Conservation (phyloP, 2,888 invertebrate species). For the Calameuta filiformis region DNA sequence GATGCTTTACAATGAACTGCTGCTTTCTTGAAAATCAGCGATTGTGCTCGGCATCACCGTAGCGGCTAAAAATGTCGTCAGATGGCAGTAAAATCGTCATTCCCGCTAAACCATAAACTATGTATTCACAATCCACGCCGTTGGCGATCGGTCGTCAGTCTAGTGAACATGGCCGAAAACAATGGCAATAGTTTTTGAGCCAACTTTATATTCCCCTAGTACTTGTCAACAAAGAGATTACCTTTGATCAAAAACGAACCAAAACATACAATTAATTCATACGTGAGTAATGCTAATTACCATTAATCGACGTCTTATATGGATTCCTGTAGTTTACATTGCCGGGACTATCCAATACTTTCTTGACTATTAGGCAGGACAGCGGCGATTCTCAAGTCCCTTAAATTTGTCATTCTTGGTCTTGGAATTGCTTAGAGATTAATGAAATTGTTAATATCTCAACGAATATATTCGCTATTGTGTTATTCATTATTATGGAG, state of each 20-base stretch:
- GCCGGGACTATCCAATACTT: background rate
- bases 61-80: background rate
- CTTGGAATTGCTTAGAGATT: background rate
- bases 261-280: conserved; percentile 23
- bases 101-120: background rate
- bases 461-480: background rate
- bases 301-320: background rate
- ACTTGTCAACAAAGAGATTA: conserved; percentile 55
- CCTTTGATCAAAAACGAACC: conserved; percentile 32
- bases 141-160: conserved; percentile 42
- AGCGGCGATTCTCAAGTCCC: background rate
- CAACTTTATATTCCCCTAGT: conserved; percentile 37
- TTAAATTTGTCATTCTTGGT: background rate
- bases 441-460: conserved; percentile 6
- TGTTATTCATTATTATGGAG: background rate
- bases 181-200: conserved; percentile 54
- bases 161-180: conserved; percentile 59
- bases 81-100: background rate
- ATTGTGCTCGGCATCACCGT: background rate
- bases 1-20: background rate
- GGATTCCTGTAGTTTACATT: background rate
- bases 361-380: background rate
- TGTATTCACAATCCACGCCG: conserved; percentile 4
- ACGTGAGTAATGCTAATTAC: conserved; percentile 33
- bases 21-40: background rate